Base-by-base conservation (phyloP, 2,797 vertebrate species). In the Tinamus major region DNA sequence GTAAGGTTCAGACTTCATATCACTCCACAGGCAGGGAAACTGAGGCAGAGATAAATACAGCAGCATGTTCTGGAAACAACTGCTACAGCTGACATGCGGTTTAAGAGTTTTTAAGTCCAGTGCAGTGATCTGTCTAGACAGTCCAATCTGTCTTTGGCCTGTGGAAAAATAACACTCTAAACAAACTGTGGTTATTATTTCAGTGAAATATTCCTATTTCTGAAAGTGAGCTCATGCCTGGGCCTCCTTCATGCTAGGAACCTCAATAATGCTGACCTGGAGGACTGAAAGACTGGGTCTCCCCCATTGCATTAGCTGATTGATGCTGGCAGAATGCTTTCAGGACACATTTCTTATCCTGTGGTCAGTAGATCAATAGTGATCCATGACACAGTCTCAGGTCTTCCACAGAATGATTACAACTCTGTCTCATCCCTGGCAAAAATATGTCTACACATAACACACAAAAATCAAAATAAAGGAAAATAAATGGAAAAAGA, bases 341-440 rank as follows among this genome's bases (percentile, higher is more conserved):
- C 49, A 48, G 59, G 72, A 13, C 69, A 80, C 62, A 39, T 80
- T 93, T 94, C 76, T 94, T 91, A 78, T 63, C 62, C 24, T 64
- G 27, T 59, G 72, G 63, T 89, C 82, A 80, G 53, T 37, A 92
- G 70, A 87, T 87, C 89, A 91, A 93, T 75, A 92, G 23, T 21
- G 65, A 91, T 85, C 58, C 62, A 91, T n/a, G 42, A 14, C 46
- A 35, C 55, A 72, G 49, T 46, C 79, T 81, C 23, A 35, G 26
- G 42, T 89, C 18, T 59, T 92, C 68, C n/a, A 81, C 75, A 74
- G 75, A 59, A 77, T 39, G 49, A 55, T 15, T 78, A 18, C 41
- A 89, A 72, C 24, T 72, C 27, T 61, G 16, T 79, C 80, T 76
- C 72, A 77, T 55, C 15, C 21, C 51, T 16, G 3, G 9, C 19